phyloP scores from a whole-genome alignment of 2,888 invertebrate species.

The Smittia sp. region DNA sequence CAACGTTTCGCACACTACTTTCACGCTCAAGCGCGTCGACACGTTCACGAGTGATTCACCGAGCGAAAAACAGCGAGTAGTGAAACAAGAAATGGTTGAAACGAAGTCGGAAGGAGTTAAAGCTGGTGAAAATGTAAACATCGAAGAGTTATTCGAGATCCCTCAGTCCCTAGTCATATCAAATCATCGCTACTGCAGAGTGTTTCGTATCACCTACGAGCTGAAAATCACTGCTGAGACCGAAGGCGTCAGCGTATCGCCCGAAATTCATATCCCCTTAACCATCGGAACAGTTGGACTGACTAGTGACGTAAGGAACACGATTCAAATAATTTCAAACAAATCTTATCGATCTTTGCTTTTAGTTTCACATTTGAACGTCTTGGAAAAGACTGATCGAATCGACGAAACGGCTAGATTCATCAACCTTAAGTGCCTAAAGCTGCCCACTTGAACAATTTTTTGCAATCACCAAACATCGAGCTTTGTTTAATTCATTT shows the following conservation, averaged over 20 bases:
- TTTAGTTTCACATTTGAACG: too few relatives aligned
- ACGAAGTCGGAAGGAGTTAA: background rate
- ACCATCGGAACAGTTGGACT: conserved; percentile 22
- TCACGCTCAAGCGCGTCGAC: background rate
- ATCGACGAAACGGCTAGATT: background rate
- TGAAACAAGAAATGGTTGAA: conserved; percentile 4
- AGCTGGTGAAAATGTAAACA: background rate
- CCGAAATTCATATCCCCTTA: conserved; percentile 1
- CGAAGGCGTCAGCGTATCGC: background rate
- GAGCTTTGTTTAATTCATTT: too few relatives aligned
- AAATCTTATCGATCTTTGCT: too few relatives aligned
- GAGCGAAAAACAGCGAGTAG: background rate
- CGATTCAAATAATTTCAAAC: too few relatives aligned
- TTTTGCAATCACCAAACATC: too few relatives aligned
- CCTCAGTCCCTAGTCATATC: conserved; percentile 15
- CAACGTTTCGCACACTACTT: background rate
- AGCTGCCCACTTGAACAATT: background rate
- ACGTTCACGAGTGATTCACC: background rate
- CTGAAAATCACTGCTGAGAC: conserved; percentile 1
- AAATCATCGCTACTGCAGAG: conserved; percentile 4
- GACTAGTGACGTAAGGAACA: background rate
- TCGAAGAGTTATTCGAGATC: conserved; percentile 21
- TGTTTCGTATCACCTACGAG: conserved; percentile 29
- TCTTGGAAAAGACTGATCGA: too few relatives aligned
- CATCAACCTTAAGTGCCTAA: background rate